These are phyloP conservation scores for Hydrolagus affinis DNA, from an alignment of 2,113 vertebrate species.

Conservation along the genomic window DNA sequence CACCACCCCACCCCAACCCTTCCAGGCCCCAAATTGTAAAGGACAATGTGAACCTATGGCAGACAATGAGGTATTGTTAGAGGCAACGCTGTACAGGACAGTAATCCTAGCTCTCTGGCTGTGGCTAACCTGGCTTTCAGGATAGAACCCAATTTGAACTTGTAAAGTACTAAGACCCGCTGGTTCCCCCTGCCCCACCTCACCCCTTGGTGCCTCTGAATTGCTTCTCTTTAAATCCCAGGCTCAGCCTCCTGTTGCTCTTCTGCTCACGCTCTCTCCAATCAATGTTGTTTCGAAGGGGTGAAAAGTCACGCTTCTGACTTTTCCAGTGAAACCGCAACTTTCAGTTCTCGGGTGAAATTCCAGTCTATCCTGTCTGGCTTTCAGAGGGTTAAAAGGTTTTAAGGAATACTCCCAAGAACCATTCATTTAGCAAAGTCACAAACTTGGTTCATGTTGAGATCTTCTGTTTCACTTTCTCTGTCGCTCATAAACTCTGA, in stretches of 20 bases:
- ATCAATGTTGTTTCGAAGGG: neutral
- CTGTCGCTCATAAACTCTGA: no score
- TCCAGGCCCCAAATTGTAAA: no score
- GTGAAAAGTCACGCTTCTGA: conserved; percentile 5
- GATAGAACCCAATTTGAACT: conserved; percentile 22
- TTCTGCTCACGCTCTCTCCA: neutral
- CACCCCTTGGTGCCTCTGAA: neutral
- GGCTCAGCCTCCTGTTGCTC: neutral
- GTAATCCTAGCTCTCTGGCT: neutral
- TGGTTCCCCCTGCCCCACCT: no score
- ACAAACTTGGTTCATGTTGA: no score
- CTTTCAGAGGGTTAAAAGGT: no score
- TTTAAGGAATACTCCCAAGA: no score
- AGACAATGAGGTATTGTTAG: conserved; percentile 9
- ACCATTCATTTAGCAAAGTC: no score
- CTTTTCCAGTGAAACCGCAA: neutral
- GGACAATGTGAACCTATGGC: neutral
- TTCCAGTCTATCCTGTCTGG: no score
- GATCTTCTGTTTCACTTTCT: no score
- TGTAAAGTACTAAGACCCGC: neutral
- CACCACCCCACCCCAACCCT: no score
- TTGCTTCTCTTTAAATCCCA: conserved; percentile 5
- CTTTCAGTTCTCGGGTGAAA: neutral
- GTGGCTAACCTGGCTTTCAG: conserved; percentile 5
- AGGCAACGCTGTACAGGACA: conserved; percentile 3